Conservation (phyloP, 1,140 invertebrate species). For the Telenomus remus region DNA sequence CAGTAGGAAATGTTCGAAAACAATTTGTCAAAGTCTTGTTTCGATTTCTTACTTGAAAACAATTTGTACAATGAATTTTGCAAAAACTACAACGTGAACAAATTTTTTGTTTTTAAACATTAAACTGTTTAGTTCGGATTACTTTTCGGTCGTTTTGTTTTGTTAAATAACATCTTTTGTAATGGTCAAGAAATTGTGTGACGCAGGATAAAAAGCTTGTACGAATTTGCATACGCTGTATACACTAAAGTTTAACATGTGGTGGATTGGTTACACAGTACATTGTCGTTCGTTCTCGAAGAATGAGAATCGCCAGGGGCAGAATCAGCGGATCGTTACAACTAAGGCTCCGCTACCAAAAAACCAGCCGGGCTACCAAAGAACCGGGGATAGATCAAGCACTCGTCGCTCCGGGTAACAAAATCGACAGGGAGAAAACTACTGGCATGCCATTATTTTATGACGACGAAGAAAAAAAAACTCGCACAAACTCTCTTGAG, state of each 20-base stretch:
- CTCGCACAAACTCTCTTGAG: background rate
- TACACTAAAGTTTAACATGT: constrained; percentile 6
- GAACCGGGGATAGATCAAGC: constrained; percentile 56
- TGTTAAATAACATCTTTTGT: no score
- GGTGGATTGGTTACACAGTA: constrained; percentile 13
- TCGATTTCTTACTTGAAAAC: no score
- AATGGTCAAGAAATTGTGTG: constrained; percentile 1
- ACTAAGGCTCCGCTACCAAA: constrained; percentile 70
- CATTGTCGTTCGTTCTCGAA: constrained; percentile 56
- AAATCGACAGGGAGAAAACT: constrained; percentile 40
- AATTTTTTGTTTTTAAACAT: no score
- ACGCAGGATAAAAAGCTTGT: constrained; percentile 14
- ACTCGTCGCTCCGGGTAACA: constrained; percentile 47
- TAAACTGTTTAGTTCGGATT: no score
- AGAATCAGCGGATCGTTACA: constrained; percentile 60
- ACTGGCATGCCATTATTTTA: constrained; percentile 25
- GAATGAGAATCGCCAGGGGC: constrained; percentile 63
- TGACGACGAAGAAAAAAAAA: constrained; percentile 4
- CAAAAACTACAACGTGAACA: no score
- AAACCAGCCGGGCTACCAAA: constrained; percentile 71
- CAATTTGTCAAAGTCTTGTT: no score
- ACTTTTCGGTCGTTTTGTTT: no score
- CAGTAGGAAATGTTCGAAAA: no score
- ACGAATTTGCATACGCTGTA: constrained; percentile 28
- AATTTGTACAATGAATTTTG: no score